Conservation (phyloP, 2,888 invertebrate species). For the Agonopterix alstromeriana region DNA sequence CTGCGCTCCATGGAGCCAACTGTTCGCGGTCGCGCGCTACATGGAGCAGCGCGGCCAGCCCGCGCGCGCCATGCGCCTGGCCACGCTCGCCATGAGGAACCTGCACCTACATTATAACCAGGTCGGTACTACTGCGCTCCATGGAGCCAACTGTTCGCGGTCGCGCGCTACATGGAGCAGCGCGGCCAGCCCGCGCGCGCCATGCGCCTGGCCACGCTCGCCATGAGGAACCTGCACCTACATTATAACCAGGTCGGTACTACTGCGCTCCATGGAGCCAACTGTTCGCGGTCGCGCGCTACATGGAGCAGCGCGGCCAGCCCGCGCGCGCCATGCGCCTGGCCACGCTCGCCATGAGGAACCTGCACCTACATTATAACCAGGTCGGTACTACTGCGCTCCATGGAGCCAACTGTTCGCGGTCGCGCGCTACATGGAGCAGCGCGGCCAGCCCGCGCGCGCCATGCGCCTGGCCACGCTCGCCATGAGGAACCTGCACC, state of each 20-base stretch:
- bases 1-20: constrained; percentile 68
- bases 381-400: constrained; percentile 66
- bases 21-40: constrained; percentile 90
- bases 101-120: constrained; percentile 90
- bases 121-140: constrained; percentile 40
- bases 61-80: constrained; percentile 87
- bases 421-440: constrained; percentile 92
- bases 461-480: constrained; percentile 89
- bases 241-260: constrained; percentile 85
- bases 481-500: constrained; percentile 88
- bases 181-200: constrained; percentile 88
- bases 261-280: constrained; percentile 63
- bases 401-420: constrained; percentile 83
- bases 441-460: constrained; percentile 86
- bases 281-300: constrained; percentile 89
- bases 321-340: constrained; percentile 89
- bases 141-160: constrained; percentile 85
- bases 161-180: constrained; percentile 92
- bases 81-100: constrained; percentile 89
- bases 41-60: constrained; percentile 92
- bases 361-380: constrained; percentile 88
- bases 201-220: constrained; percentile 87
- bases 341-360: constrained; percentile 89
- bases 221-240: constrained; percentile 89
- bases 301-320: constrained; percentile 91